Percentiles rank a stretch among this genome's conserved stretches.
Conservation (phyloP, 2,113 vertebrate species). For the Platysternon megacephalum region DNA sequence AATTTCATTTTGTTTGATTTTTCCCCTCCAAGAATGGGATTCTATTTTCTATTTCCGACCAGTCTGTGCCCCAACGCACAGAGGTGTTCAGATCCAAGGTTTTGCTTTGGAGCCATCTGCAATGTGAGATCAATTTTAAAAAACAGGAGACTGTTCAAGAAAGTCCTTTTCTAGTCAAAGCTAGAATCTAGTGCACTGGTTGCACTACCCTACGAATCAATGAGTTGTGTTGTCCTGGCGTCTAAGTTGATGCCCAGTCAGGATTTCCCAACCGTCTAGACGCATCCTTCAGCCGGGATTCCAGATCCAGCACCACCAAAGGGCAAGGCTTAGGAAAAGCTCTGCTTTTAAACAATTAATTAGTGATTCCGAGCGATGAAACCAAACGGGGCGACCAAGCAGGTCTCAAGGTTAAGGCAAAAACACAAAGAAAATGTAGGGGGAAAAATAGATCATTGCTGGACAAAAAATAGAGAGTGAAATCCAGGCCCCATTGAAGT, state of each 20-base stretch:
- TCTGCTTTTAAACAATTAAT: neutral
- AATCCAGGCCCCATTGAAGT: fast-evolving
- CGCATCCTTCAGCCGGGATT: fast-evolving
- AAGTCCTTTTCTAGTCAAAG: neutral
- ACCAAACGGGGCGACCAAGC: neutral
- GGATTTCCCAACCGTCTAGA: no score
- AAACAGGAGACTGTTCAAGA: neutral
- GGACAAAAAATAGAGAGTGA: neutral
- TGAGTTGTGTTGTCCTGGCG: no score
- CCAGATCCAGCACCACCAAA: fast-evolving
- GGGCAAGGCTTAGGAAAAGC: neutral
- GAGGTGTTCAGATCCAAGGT: neutral
- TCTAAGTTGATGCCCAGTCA: neutral
- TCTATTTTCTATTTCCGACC: neutral
- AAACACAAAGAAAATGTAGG: neutral
- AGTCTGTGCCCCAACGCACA: neutral
- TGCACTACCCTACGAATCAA: neutral
- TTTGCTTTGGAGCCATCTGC: neutral
- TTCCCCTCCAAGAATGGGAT: neutral
- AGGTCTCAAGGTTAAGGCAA: neutral
- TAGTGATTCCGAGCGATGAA: neutral
- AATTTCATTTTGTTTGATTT: neutral
- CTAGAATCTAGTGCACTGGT: neutral
- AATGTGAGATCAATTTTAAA: neutral
- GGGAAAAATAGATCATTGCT: neutral